A percentile compares a stretch with the other conserved stretches of the same genome.
Conservation (phyloP, 2,888 invertebrate genomes). For the Tiphia femorata region DNA sequence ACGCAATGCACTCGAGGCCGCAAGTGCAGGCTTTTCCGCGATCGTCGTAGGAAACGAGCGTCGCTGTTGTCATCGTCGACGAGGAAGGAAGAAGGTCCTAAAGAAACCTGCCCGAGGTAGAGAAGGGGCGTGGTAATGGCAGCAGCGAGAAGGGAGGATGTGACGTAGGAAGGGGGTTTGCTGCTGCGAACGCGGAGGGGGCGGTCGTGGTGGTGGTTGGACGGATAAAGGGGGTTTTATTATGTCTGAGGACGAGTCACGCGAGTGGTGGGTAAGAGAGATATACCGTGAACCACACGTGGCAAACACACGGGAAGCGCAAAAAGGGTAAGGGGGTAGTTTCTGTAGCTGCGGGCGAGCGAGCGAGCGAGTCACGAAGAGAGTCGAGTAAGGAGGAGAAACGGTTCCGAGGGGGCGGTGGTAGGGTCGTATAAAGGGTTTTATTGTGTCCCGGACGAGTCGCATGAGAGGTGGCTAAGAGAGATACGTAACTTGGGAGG, state of each 20-base stretch:
- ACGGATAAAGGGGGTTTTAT: constrained; percentile 37
- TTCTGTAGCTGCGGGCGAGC: constrained; percentile 16
- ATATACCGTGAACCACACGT: constrained; percentile 24
- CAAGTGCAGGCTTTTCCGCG: constrained; percentile 32
- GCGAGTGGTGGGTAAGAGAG: constrained; percentile 29
- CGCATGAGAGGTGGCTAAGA: constrained; percentile 20
- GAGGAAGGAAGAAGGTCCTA: constrained; percentile 18
- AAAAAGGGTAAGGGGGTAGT: constrained; percentile 29
- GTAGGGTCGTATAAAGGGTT: constrained; percentile 36
- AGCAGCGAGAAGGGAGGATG: not conserved
- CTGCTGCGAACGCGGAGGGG: constrained; percentile 15
- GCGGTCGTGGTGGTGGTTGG: constrained; percentile 20
- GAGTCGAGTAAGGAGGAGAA: not conserved
- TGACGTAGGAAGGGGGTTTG: constrained; percentile 17
- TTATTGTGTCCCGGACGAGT: constrained; percentile 33
- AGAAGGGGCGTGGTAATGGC: constrained; percentile 24
- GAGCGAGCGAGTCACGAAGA: constrained; percentile 18
- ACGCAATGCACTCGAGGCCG: constrained; percentile 27
- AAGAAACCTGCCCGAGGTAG: constrained; percentile 20
- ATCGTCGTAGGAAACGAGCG: constrained; percentile 38
- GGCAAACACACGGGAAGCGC: too few relatives aligned
- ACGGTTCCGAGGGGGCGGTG: not conserved
- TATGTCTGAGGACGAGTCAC: constrained; percentile 40
- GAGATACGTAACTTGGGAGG: constrained; percentile 16
- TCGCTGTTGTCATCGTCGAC: constrained; percentile 13